Percentiles rank a stretch among this genome's conserved stretches.
Conservation (phyloP, 2,113 vertebrate genomes). For the Rattus norvegicus region DNA sequence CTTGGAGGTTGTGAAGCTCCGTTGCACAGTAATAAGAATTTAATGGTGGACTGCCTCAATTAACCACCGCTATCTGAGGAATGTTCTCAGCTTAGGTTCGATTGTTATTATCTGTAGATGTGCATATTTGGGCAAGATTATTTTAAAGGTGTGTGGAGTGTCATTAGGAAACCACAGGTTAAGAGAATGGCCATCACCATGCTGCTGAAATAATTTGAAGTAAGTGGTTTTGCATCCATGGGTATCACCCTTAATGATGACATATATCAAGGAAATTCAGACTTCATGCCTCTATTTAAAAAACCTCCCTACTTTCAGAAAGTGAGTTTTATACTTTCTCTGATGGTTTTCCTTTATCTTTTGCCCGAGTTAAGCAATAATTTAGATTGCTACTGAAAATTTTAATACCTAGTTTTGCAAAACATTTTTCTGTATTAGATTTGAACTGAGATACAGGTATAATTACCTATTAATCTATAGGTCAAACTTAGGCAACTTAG, state of each 20-base stretch:
- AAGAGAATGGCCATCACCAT: conserved; percentile 45
- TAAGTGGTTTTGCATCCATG: conserved; percentile 56
- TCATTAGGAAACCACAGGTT: conserved; percentile 68
- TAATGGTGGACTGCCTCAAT: conserved; percentile 78
- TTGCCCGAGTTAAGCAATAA: conserved; percentile 5
- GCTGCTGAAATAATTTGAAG: conserved; percentile 64
- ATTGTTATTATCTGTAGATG: conserved; percentile 76
- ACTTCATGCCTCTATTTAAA: conserved; percentile 12
- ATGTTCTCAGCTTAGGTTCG: conserved; percentile 75
- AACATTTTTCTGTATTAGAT: neutral
- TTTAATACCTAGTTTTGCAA: neutral
- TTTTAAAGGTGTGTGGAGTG: conserved; percentile 73
- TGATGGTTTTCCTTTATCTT: conserved; percentile 11
- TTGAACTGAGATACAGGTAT: neutral
- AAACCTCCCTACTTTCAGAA: neutral
- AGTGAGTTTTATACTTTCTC: conserved; percentile 41
- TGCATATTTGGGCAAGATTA: conserved; percentile 65
- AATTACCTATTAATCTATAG: neutral
- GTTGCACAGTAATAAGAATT: conserved; percentile 81
- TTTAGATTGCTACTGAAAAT: neutral
- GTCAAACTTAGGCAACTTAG: neutral
- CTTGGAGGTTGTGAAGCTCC: conserved; percentile 71
- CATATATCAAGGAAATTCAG: conserved; percentile 6
- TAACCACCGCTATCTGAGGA: conserved; percentile 66
- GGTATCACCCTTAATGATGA: conserved; percentile 62